Evolutionary conservation across 2,888 invertebrate genomes (phyloP).

Genomic region (Dasypolia templi): DNA sequence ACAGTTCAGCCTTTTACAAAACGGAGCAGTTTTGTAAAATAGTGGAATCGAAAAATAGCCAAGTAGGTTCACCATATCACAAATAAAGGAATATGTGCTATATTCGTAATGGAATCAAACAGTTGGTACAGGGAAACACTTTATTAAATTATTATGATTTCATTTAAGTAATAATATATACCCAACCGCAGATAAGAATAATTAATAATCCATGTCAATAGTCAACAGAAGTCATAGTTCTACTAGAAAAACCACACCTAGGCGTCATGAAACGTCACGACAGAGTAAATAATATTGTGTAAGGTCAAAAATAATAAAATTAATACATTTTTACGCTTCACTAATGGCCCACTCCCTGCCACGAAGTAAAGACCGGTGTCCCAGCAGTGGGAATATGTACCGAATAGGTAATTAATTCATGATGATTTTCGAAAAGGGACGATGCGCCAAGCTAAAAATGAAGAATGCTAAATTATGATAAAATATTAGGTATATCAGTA

Average conservation of each 20-base stretch:
- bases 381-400: neutral
- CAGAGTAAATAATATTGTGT: neutral
- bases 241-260: slow-evolving; percentile 8
- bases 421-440: neutral
- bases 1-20: too few relatives aligned
- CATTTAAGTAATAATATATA: slow-evolving; percentile 9
- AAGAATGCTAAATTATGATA: neutral
- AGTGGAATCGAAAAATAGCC: too few relatives aligned
- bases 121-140: neutral
- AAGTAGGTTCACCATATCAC: neutral
- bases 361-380: neutral
- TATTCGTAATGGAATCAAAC: neutral
- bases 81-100: neutral
- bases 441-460: neutral
- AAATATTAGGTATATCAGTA: neutral
- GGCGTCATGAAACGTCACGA: neutral
- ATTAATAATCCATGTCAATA: slow-evolving; percentile 2
- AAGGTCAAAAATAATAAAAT: neutral
- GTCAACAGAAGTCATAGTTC: neutral
- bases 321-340: neutral
- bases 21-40: too few relatives aligned
- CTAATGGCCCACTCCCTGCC: neutral
- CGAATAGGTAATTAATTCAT: too few relatives aligned
- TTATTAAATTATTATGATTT: neutral
- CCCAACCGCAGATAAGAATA: slow-evolving; percentile 18